Evolutionary conservation across 2,797 vertebrate genomes (phyloP).

Genomic region (Acestrorhynchus altus): DNA sequence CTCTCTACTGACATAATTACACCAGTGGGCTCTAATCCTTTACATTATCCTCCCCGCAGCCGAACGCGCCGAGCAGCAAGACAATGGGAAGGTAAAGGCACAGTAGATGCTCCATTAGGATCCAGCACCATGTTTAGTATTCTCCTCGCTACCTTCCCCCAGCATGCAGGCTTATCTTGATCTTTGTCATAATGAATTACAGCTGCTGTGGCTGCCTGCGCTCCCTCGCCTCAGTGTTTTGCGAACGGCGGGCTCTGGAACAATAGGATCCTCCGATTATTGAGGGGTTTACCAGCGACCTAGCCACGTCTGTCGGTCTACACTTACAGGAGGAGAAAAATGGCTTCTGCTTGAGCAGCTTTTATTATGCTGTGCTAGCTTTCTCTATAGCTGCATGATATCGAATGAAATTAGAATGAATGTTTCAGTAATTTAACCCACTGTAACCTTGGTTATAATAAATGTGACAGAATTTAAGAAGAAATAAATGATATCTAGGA

Average conservation of each 20-base stretch:
- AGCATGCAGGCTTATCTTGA: slow-evolving; percentile 32
- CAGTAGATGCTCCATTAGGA: slow-evolving; percentile 21
- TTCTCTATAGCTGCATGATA: neutral
- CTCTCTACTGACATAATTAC: slow-evolving; percentile 55
- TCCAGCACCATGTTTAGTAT: slow-evolving; percentile 24
- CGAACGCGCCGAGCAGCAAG: slow-evolving; percentile 15
- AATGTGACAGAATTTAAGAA: neutral
- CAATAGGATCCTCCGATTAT: slow-evolving; percentile 4
- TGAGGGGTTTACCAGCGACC: neutral
- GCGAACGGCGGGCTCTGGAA: neutral
- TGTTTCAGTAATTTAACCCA: neutral
- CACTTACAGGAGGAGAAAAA: neutral
- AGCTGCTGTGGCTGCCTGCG: slow-evolving; percentile 19
- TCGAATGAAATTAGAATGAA: neutral
- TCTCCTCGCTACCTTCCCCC: slow-evolving; percentile 11
- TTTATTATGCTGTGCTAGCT: neutral
- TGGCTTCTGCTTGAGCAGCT: neutral
- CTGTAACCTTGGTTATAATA: neutral
- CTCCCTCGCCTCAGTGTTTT: slow-evolving; percentile 8
- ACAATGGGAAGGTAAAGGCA: slow-evolving; percentile 18
- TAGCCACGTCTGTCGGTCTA: neutral
- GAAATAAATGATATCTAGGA: neutral
- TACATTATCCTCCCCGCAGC: slow-evolving; percentile 35
- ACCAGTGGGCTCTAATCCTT: slow-evolving; percentile 47
- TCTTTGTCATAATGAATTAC: slow-evolving; percentile 51